A percentile compares a stretch with the other conserved stretches of the same genome.
Conservation (phyloP, 2,888 invertebrate genomes). For the Dolomedes plantarius region DNA sequence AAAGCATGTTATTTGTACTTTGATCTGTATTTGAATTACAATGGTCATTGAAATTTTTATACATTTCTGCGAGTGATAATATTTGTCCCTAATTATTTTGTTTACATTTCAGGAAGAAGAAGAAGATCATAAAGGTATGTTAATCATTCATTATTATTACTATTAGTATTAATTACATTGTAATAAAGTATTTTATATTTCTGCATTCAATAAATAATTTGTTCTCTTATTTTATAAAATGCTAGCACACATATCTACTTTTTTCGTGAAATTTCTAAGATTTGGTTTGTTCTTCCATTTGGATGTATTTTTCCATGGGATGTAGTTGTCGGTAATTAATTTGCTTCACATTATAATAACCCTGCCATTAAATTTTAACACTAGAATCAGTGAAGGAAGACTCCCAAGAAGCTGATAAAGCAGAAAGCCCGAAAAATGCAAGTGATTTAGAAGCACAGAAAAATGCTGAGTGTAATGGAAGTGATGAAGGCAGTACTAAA, state of each 20-base stretch:
- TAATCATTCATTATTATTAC: no score
- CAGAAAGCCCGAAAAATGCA: conserved; percentile 29
- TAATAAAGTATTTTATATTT: background rate
- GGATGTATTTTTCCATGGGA: conserved; percentile 53
- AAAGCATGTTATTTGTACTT: no score
- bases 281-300: conserved; percentile 59
- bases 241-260: no score
- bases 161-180: no score
- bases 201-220: background rate
- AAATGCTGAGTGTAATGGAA: conserved; percentile 49
- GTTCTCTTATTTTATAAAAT: no score
- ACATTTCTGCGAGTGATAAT: no score
- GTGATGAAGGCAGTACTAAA: conserved; percentile 27
- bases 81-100: no score
- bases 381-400: conserved; percentile 66
- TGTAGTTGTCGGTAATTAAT: conserved; percentile 56
- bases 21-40: no score
- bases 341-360: conserved; percentile 63
- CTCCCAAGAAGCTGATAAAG: conserved; percentile 47
- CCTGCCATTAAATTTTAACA: conserved; percentile 70
- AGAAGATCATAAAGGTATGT: conserved; percentile 25
- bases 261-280: conserved; percentile 13
- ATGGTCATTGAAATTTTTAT: no score
- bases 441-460: conserved; percentile 39
- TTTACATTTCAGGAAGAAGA: conserved; percentile 42